These are phyloP conservation scores for Pampus argenteus DNA, from an alignment of 2,797 vertebrate species.

Conservation along the genomic window DNA sequence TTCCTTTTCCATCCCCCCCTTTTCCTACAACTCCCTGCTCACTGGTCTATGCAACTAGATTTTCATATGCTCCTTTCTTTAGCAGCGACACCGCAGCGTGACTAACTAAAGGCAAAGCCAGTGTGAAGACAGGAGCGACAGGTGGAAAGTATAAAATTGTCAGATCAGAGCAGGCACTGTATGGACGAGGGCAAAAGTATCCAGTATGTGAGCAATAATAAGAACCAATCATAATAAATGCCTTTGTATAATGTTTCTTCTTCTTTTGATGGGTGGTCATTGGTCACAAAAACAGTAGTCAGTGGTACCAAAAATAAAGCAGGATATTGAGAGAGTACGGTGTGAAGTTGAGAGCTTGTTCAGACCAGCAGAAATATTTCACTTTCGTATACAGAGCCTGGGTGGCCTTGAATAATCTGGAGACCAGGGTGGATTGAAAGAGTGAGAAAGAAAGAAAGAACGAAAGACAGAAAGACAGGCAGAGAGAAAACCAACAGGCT, in stretches of 20 bases:
- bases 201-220: slow-evolving; percentile 7
- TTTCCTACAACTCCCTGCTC: slow-evolving; percentile 23
- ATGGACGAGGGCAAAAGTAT: slow-evolving; percentile 19
- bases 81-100: slow-evolving; percentile 45
- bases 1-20: slow-evolving; percentile 30
- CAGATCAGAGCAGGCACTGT: slow-evolving; percentile 31
- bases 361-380: slow-evolving; percentile 43
- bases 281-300: slow-evolving; percentile 23
- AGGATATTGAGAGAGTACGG: slow-evolving; percentile 9
- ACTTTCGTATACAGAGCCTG: slow-evolving; percentile 42
- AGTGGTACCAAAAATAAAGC: slow-evolving; percentile 12
- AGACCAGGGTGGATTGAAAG: slow-evolving; percentile 40
- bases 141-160: slow-evolving; percentile 69
- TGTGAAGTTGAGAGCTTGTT: slow-evolving; percentile 35
- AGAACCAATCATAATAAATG: slow-evolving; percentile 34
- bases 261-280: slow-evolving; percentile 13
- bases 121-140: slow-evolving; percentile 60
- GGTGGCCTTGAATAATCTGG: slow-evolving; percentile 58
- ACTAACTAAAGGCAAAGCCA: slow-evolving; percentile 57
- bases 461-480: slow-evolving; percentile 31
- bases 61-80: slow-evolving; percentile 50
- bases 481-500: slow-evolving; percentile 42
- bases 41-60: slow-evolving; percentile 32
- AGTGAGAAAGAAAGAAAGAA: slow-evolving; percentile 15
- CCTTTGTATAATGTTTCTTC: background rate